Base-by-base conservation (phyloP, 1,140 invertebrate species). In the Drosophila azteca region DNA sequence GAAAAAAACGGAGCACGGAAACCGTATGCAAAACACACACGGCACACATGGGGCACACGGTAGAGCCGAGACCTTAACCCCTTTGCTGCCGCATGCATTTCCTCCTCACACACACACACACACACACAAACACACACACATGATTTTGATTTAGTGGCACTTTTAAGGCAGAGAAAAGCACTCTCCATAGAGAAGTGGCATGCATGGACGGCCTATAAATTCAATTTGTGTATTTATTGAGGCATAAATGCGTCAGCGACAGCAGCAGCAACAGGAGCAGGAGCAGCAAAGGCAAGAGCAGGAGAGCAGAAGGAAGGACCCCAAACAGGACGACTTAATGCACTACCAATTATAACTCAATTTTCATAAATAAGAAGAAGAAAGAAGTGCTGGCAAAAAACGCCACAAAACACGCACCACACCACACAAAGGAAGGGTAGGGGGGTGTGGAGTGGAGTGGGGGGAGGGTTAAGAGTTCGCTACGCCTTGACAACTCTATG, bases 141-240 rank as follows among this genome's bases (percentile, higher is more conserved):
- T 90, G 76, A 90, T 87, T 90, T 90, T 90, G 87, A 90, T 90
- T 90, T 90, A 90, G 87, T 90, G 87, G 78, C 78, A 90, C 81
- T 90, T 90, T 90, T 79, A 87, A 89, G 82, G 74, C 82, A 74
- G 35, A 13, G 35, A 62, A 69, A 79, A 62, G 72, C 76, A 83
- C 77, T 77, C 79, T 62, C 65, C 74, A 75, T 39, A 39, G 35
- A 39, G 35, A 39, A 39, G 35, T 13, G 35, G 35, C 31, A 31
- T 31, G 31, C 31, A 39, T 13, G 35, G 11, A 11, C 35, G 35
- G 83, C 79, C 84, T 88, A 88, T 88, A 88, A 88, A 88, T 88
- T 88, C 83, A 88, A 88, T 88, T 88, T 88, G 79, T 76, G 83
- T 82, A 88, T 88, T 88, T 88, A 79, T 88, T 88, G 83, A 88